These are phyloP conservation scores for Tiliqua scincoides DNA, from an alignment of 2,113 vertebrate species.

Conservation along the genomic window DNA sequence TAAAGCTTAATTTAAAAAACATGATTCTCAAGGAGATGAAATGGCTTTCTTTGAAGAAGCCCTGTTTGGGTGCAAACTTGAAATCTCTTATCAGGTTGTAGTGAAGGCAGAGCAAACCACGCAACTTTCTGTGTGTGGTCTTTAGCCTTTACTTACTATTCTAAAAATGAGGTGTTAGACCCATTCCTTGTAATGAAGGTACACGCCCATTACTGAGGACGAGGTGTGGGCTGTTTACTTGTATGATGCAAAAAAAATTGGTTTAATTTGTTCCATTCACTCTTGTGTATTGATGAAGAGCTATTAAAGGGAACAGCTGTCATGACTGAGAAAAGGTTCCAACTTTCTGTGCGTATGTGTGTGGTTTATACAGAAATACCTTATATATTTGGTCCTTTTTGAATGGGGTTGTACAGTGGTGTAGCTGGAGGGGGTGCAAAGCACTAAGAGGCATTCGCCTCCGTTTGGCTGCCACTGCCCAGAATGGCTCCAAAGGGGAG, in stretches of 20 bases:
- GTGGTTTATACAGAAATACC: too few species aligned
- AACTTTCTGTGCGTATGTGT: background rate
- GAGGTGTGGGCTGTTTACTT: background rate
- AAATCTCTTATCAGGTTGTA: background rate
- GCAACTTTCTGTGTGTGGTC: background rate
- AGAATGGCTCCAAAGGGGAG: too few species aligned
- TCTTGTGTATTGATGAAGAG: background rate
- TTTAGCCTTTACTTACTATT: background rate
- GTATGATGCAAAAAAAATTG: background rate
- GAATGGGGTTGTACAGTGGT: too few species aligned
- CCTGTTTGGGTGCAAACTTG: background rate
- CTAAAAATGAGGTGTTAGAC: background rate
- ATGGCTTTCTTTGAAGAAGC: background rate
- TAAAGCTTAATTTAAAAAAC: too few species aligned
- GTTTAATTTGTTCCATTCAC: background rate
- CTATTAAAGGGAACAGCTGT: background rate
- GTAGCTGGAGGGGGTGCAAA: too few species aligned
- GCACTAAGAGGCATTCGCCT: too few species aligned
- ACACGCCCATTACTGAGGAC: background rate
- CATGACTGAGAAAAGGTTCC: background rate
- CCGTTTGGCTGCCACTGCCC: too few species aligned
- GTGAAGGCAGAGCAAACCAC: background rate
- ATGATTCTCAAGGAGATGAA: background rate
- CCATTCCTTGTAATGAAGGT: background rate
- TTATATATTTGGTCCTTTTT: too few species aligned